Percentiles rank a stretch among this genome's conserved stretches.
Evolutionary conservation across 2,113 vertebrate genomes (phyloP).

Genomic region (Saccopteryx leptura): DNA sequence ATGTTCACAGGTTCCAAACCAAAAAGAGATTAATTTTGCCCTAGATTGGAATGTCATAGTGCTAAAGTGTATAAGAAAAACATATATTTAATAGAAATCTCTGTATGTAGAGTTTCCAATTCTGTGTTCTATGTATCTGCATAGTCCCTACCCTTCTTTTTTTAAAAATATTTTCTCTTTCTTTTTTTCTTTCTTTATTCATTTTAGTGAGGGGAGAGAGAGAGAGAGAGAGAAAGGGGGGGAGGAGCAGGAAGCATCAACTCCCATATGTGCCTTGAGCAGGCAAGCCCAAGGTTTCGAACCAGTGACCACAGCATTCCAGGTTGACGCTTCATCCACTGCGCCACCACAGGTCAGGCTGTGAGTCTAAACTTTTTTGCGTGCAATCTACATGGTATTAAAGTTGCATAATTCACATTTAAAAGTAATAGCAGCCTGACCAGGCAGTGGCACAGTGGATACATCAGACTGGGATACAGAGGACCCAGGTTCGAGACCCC

Average conservation of each 20-base stretch:
- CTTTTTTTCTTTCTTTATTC: too few relatives aligned
- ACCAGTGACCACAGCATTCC: too few relatives aligned
- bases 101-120: neutral
- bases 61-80: neutral
- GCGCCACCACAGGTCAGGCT: too few relatives aligned
- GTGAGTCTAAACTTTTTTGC: neutral
- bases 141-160: neutral
- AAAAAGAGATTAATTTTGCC: constrained; percentile 15
- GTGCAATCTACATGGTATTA: neutral
- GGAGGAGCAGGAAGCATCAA: too few relatives aligned
- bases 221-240: too few relatives aligned
- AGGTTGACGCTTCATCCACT: too few relatives aligned
- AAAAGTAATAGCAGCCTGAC: neutral
- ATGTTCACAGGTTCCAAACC: neutral
- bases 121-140: neutral
- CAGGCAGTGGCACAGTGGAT: too few relatives aligned
- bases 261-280: too few relatives aligned
- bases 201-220: too few relatives aligned
- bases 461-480: too few relatives aligned
- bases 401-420: neutral
- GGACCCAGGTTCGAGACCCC: too few relatives aligned
- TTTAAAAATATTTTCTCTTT: neutral
- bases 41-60: neutral
- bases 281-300: too few relatives aligned
- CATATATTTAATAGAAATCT: constrained; percentile 16